These are phyloP conservation scores for Phoebastria nigripes DNA, from an alignment of 2,797 vertebrate genomes.

Conservation along the genomic window DNA sequence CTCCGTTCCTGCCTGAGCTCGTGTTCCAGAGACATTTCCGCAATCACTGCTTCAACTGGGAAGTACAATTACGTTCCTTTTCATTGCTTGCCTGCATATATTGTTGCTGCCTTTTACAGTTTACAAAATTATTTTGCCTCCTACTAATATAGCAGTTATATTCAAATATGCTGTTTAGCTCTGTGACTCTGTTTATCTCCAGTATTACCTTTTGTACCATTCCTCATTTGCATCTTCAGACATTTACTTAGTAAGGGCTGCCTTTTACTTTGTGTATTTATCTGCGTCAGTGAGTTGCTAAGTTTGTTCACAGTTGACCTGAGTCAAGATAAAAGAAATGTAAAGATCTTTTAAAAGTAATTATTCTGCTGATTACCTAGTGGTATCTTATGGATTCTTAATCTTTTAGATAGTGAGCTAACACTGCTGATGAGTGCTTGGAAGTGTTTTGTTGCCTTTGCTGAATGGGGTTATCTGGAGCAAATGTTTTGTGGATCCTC, in stretches of 20 bases:
- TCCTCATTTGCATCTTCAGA: neutral
- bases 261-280: neutral
- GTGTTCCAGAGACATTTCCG: neutral
- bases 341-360: neutral
- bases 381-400: neutral
- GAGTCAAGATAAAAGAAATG: neutral
- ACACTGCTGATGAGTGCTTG: neutral
- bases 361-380: neutral
- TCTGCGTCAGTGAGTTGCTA: neutral
- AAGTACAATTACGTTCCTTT: neutral
- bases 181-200: neutral
- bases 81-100: neutral
- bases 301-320: neutral
- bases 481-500: neutral
- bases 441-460: neutral
- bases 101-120: neutral
- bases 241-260: neutral
- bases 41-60: neutral
- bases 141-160: neutral
- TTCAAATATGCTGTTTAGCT: neutral
- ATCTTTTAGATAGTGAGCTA: neutral
- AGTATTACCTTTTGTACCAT: neutral
- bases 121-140: neutral
- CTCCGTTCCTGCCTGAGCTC: neutral
- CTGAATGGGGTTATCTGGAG: neutral